phyloP scores from a whole-genome alignment of 2,797 vertebrate genomes.

The Pipistrellus kuhlii region DNA sequence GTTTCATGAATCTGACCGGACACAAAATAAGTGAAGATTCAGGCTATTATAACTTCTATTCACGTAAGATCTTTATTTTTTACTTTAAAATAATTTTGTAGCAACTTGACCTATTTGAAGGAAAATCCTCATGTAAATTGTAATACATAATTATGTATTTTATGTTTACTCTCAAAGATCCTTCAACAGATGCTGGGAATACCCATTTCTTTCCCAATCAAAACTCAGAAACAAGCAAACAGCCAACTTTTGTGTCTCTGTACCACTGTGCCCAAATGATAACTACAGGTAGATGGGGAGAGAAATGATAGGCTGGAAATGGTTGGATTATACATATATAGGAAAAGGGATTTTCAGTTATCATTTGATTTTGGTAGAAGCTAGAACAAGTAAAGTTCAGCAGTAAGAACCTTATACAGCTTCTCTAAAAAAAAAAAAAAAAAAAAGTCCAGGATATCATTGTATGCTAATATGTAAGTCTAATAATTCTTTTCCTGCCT shows the following conservation, averaged over 20 bases:
- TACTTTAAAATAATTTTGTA: slow-evolving; percentile 35
- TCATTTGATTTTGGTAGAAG: slow-evolving; percentile 50
- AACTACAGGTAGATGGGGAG: background rate
- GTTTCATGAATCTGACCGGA: background rate
- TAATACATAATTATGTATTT: background rate
- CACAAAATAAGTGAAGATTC: slow-evolving; percentile 46
- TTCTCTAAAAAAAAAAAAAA: slow-evolving; percentile 4
- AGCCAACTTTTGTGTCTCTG: background rate
- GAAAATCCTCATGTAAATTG: slow-evolving; percentile 20
- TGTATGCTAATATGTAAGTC: background rate
- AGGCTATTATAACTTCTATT: slow-evolving; percentile 24
- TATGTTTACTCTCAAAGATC: slow-evolving; percentile 30
- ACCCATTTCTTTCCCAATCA: background rate
- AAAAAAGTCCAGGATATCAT: background rate
- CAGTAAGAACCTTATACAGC: slow-evolving; percentile 21
- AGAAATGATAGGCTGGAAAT: slow-evolving; percentile 17
- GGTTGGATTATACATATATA: background rate
- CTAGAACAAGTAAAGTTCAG: background rate
- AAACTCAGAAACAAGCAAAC: slow-evolving; percentile 27
- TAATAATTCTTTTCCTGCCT: slow-evolving; percentile 2
- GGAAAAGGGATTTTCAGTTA: slow-evolving; percentile 27
- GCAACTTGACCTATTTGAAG: slow-evolving; percentile 38
- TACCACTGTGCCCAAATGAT: background rate
- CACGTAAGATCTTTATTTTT: background rate
- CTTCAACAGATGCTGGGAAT: slow-evolving; percentile 46